phyloP scores from a whole-genome alignment of 2,113 vertebrate species.

The Brienomyrus longianalis region DNA sequence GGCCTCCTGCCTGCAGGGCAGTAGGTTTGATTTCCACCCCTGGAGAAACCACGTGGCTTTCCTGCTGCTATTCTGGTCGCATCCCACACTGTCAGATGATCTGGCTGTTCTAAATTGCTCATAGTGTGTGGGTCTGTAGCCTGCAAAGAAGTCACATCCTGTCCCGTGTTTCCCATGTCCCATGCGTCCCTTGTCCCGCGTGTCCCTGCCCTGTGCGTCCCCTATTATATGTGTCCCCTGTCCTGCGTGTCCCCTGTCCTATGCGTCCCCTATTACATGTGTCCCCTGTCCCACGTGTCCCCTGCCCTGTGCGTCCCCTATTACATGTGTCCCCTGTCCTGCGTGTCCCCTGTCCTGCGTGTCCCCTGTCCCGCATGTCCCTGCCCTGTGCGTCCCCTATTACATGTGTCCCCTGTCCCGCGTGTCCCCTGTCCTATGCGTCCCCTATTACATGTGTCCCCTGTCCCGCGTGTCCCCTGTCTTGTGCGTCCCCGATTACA shows the following conservation, averaged over 20 bases:
- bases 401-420: neutral
- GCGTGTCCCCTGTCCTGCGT: neutral
- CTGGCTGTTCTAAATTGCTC: neutral
- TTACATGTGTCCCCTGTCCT: neutral
- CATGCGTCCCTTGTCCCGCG: rapidly evolving
- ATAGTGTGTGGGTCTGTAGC: neutral
- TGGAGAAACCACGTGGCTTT: neutral
- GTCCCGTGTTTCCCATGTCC: neutral
- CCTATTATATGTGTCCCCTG: neutral
- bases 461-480: no score
- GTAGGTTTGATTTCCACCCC: neutral
- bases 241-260: no score
- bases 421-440: neutral
- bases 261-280: neutral
- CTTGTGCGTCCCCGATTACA: no score
- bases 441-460: rapidly evolving
- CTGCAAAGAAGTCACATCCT: neutral
- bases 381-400: neutral
- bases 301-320: neutral
- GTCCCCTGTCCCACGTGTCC: neutral
- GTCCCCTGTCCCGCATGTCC: neutral
- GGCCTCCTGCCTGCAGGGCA: neutral
- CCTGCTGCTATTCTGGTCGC: neutral
- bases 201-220: neutral
- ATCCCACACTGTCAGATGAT: neutral